phyloP scores from a whole-genome alignment of 2,888 invertebrate species.

The Synanthedon tipuliformis region DNA sequence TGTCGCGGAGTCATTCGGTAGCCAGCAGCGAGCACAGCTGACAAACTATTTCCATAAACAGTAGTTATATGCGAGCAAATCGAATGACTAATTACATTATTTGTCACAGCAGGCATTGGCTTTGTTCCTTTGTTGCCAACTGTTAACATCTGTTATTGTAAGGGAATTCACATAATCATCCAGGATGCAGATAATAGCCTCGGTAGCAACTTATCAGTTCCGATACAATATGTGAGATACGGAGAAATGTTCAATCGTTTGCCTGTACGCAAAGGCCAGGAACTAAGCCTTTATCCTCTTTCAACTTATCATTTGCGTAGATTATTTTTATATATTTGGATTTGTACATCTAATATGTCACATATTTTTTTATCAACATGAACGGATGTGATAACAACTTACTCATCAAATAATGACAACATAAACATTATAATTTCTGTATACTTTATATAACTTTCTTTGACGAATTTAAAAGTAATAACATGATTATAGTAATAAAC shows the following conservation, averaged over 20 bases:
- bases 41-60: conserved; percentile 50
- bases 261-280: background rate
- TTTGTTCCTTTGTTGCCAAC: conserved; percentile 58
- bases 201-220: conserved; percentile 1
- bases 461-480: too few relatives aligned
- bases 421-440: too few relatives aligned
- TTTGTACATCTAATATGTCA: too few relatives aligned
- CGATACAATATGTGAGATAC: background rate
- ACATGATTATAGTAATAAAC: too few relatives aligned
- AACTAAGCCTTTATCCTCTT: too few relatives aligned
- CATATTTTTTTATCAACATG: too few relatives aligned
- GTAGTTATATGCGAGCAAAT: conserved; percentile 34
- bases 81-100: conserved; percentile 49
- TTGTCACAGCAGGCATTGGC: conserved; percentile 29
- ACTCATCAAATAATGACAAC: too few relatives aligned
- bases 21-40: conserved; percentile 46
- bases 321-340: too few relatives aligned
- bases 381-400: too few relatives aligned
- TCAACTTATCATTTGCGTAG: too few relatives aligned
- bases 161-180: background rate
- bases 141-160: conserved; percentile 5
- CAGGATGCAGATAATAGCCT: conserved; percentile 6
- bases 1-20: conserved; percentile 23
- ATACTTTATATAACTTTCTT: too few relatives aligned
- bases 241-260: background rate